These are phyloP conservation scores for Crypturellus tataupa DNA, from an alignment of 2,797 vertebrate species.

Conservation along the genomic window DNA sequence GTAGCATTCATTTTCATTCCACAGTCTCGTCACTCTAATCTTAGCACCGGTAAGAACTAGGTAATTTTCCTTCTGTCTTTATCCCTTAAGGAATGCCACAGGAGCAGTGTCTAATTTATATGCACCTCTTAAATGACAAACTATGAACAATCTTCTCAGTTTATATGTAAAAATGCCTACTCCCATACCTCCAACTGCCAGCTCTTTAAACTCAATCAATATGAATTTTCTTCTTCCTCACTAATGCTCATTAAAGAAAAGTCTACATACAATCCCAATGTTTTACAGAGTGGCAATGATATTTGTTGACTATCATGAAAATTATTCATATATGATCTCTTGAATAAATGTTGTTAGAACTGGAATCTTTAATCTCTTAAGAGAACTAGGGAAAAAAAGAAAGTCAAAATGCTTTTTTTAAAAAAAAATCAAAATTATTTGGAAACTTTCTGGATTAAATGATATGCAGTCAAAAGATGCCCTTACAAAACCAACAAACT, in stretches of 20 bases:
- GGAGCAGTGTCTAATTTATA: background rate
- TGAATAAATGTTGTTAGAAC: background rate
- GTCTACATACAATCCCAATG: background rate
- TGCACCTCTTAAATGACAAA: background rate
- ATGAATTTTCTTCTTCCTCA: background rate
- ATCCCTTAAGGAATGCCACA: background rate
- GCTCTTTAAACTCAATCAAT: background rate
- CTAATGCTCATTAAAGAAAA: background rate
- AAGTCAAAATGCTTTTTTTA: background rate
- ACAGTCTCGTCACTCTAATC: background rate
- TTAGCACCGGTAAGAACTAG: background rate
- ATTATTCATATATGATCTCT: background rate
- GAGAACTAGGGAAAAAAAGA: background rate
- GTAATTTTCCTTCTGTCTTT: background rate
- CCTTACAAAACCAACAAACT: background rate
- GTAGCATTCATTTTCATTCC: background rate
- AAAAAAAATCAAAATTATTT: background rate
- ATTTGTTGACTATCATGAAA: background rate
- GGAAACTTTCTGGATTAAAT: background rate
- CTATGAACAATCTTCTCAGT: background rate
- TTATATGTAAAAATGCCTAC: background rate
- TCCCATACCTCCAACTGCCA: background rate
- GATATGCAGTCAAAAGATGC: background rate
- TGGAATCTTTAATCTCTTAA: background rate
- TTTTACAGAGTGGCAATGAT: background rate